Evolutionary conservation across 2,888 invertebrate species (phyloP).

Genomic region (Apamea crenata): DNA sequence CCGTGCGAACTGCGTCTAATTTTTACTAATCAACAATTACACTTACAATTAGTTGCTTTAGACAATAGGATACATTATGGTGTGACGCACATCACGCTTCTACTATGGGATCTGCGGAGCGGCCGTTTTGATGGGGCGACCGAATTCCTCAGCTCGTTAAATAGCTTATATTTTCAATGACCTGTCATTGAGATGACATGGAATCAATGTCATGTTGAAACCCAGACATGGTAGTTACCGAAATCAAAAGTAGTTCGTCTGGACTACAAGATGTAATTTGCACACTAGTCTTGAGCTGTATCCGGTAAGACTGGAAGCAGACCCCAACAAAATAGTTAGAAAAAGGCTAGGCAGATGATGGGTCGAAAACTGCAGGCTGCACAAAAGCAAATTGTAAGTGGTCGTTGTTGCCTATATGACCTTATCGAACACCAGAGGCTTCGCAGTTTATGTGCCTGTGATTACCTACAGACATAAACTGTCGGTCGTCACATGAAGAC

Average conservation of each 20-base stretch:
- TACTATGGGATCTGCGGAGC: constrained; percentile 20
- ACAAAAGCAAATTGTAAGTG: not conserved
- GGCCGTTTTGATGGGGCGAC: constrained; percentile 53
- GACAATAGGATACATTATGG: constrained; percentile 28
- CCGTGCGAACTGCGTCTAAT: constrained; percentile 45
- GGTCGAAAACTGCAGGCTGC: not conserved
- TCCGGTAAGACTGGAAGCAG: not conserved
- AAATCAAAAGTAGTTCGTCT: not conserved
- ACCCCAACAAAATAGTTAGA: not conserved
- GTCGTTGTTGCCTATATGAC: not conserved
- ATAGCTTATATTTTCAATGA: constrained; percentile 34
- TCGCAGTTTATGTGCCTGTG: not conserved
- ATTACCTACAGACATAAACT: no score
- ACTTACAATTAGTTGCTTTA: constrained; percentile 51
- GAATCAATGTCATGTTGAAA: constrained; percentile 31
- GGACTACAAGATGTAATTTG: not conserved
- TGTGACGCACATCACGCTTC: constrained; percentile 17
- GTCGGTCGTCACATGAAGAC: no score
- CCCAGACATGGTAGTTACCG: not conserved
- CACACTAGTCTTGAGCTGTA: not conserved
- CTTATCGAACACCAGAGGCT: not conserved
- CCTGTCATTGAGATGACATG: constrained; percentile 8
- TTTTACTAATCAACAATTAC: constrained; percentile 52
- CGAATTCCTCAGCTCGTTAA: constrained; percentile 48
- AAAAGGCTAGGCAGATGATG: not conserved